phyloP scores from a whole-genome alignment of 2,888 invertebrate species.

The Caenorhabditis macrosperma region DNA sequence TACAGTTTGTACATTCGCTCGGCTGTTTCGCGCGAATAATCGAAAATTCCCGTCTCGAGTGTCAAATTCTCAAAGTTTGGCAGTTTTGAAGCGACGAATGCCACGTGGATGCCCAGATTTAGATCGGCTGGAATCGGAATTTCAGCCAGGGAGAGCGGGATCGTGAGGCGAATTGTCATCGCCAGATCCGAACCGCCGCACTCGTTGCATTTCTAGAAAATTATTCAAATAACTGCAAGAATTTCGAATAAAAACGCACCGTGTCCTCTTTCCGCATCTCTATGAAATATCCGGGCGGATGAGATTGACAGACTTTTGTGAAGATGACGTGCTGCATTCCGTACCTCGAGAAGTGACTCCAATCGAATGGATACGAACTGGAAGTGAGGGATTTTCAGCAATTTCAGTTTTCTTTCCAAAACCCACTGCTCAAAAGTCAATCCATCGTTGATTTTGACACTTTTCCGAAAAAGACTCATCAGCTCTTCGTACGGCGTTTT shows the following conservation, averaged over 20 bases:
- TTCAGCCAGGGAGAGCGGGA: conserved; percentile 17
- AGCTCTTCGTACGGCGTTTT: conserved; percentile 18
- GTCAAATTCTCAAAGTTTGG: background rate
- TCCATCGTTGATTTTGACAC: background rate
- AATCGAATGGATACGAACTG: conserved; percentile 31
- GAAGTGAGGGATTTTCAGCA: conserved; percentile 1
- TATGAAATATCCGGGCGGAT: conserved; percentile 1
- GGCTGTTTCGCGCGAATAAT: conserved; percentile 5
- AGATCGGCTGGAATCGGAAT: conserved; percentile 25
- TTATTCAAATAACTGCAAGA: background rate
- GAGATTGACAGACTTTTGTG: conserved; percentile 37
- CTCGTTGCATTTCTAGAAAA: conserved; percentile 14
- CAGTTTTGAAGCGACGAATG: conserved; percentile 10
- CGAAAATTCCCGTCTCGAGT: background rate
- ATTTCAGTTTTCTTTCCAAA: background rate
- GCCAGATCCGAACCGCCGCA: conserved; percentile 27
- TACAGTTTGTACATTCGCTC: conserved; percentile 20
- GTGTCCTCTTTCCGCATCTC: conserved; percentile 38
- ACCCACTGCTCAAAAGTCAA: conserved; percentile 19
- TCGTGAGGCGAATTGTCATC: conserved; percentile 11
- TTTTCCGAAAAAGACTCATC: background rate
- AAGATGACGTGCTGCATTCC: conserved; percentile 27
- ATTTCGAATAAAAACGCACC: background rate
- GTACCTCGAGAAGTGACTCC: background rate
- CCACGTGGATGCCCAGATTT: conserved; percentile 26